Conservation (phyloP, 2,888 invertebrate species). For the Coleophora flavipennella region DNA sequence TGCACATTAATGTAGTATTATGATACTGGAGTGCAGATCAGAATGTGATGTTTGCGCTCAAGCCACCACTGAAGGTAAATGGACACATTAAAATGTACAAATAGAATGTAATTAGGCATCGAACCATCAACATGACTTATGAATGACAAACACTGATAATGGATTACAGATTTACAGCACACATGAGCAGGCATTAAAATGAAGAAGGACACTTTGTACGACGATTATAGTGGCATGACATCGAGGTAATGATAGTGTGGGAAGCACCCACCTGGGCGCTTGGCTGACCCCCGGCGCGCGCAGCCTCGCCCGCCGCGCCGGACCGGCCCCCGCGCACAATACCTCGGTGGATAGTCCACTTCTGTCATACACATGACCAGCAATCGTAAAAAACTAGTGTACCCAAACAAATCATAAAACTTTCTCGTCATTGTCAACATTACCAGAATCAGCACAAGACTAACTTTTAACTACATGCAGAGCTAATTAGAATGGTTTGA, state of each 20-base stretch:
- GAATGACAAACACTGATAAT: no score
- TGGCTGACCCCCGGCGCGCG: constrained; percentile 53
- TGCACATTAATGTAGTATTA: constrained; percentile 22
- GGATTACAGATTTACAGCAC: constrained; percentile 1
- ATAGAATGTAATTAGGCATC: neutral
- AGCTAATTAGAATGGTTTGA: constrained; percentile 21
- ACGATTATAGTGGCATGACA: no score
- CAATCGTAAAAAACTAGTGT: constrained; percentile 19
- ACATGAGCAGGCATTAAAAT: constrained; percentile 11
- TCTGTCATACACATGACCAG: constrained; percentile 70
- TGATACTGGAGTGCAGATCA: constrained; percentile 17
- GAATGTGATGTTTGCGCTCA: constrained; percentile 9
- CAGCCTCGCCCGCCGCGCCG: constrained; percentile 65
- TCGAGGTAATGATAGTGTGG: constrained; percentile 23
- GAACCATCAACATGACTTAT: neutral
- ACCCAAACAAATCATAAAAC: constrained; percentile 2
- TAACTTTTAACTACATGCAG: constrained; percentile 17
- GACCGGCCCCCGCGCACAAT: constrained; percentile 80
- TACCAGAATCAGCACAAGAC: neutral
- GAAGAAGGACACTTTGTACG: no score
- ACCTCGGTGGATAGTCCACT: constrained; percentile 87
- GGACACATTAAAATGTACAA: neutral
- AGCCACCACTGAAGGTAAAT: constrained; percentile 1
- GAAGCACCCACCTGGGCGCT: constrained; percentile 72
- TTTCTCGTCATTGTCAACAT: neutral